phyloP scores from a whole-genome alignment of 2,113 vertebrate species.

The Argyrosomus japonicus region DNA sequence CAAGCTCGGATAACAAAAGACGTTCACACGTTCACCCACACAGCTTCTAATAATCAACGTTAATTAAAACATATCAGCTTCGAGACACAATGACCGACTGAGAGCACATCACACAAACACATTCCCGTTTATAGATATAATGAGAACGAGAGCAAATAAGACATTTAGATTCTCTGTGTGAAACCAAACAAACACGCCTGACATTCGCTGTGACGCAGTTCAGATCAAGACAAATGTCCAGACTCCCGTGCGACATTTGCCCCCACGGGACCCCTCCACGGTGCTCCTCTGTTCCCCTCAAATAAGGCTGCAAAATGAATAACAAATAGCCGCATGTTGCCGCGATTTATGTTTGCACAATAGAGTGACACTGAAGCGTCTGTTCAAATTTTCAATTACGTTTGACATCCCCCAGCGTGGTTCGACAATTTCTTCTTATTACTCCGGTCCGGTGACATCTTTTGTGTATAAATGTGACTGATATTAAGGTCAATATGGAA shows the following conservation, averaged over 20 bases:
- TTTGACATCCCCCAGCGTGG: neutral
- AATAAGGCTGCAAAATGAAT: conserved; percentile 54
- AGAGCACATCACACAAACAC: neutral
- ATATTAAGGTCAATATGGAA: conserved; percentile 46
- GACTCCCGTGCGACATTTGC: conserved; percentile 10
- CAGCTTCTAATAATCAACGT: neutral
- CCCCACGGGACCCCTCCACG: conserved; percentile 29
- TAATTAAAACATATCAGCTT: conserved; percentile 12
- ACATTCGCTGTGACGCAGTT: conserved; percentile 21
- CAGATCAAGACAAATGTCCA: conserved; percentile 63
- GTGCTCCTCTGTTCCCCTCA: conserved; percentile 28
- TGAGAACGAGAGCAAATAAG: conserved; percentile 2
- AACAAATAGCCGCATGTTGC: conserved; percentile 39
- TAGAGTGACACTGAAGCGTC: conserved; percentile 17
- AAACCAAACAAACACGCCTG: conserved; percentile 30
- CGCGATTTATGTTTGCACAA: conserved; percentile 48
- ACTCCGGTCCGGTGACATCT: conserved; percentile 17
- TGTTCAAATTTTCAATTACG: conserved; percentile 59
- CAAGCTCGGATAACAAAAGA: conserved; percentile 3
- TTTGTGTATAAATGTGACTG: conserved; percentile 39
- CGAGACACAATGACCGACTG: neutral
- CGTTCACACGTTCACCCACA: conserved; percentile 4
- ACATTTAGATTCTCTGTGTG: conserved; percentile 33
- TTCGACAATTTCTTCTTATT: conserved; percentile 20
- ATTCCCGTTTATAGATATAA: neutral